phyloP scores from a whole-genome alignment of 2,888 invertebrate genomes.

The Corythucha ciliata region DNA sequence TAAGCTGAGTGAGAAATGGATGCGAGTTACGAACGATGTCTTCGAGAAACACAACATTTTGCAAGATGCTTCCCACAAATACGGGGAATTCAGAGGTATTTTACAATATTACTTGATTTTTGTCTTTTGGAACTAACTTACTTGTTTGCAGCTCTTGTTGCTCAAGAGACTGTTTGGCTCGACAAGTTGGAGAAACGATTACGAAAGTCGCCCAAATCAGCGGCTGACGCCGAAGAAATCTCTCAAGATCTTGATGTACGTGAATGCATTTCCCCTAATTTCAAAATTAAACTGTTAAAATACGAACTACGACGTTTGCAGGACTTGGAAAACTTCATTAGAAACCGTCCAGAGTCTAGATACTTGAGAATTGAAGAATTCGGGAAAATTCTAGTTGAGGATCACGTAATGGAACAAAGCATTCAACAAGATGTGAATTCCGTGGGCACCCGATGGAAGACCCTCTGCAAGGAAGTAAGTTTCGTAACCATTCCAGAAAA shows the following conservation, averaged over 20 bases:
- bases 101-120: no score
- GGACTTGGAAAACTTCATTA: slow-evolving; percentile 74
- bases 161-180: slow-evolving; percentile 70
- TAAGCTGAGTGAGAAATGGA: slow-evolving; percentile 45
- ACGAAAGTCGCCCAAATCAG: slow-evolving; percentile 53
- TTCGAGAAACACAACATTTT: slow-evolving; percentile 56
- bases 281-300: no score
- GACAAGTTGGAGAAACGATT: slow-evolving; percentile 70
- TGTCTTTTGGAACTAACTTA: slow-evolving; percentile 3
- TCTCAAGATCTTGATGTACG: slow-evolving; percentile 79
- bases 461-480: slow-evolving; percentile 57
- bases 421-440: slow-evolving; percentile 57
- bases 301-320: no score
- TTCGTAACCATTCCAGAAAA: slow-evolving; percentile 1
- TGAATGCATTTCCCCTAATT: no score
- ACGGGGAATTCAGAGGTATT: slow-evolving; percentile 56
- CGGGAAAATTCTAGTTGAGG: slow-evolving; percentile 60
- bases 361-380: slow-evolving; percentile 65
- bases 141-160: slow-evolving; percentile 54
- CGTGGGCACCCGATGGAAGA: slow-evolving; percentile 55
- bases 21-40: slow-evolving; percentile 56
- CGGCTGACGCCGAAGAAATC: slow-evolving; percentile 84
- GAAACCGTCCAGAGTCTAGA: slow-evolving; percentile 62
- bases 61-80: slow-evolving; percentile 65
- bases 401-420: slow-evolving; percentile 62